Percentiles rank a stretch among this genome's conserved stretches.
Conservation (phyloP, 2,113 vertebrate species). For the Caretta caretta region DNA sequence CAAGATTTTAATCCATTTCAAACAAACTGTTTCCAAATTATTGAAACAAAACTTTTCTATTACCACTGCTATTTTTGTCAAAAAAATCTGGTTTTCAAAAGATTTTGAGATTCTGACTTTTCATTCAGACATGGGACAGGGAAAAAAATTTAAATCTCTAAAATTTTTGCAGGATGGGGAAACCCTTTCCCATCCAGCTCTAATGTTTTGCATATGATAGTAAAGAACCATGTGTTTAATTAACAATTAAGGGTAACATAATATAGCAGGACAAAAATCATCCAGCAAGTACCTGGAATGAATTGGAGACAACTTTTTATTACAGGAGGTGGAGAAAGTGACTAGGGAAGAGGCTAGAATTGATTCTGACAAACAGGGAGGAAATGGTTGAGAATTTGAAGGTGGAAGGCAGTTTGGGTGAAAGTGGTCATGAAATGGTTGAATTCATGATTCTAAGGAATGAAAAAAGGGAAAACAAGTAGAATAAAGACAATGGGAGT, state of each 20-base stretch:
- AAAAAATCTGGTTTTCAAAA: neutral
- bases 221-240: neutral
- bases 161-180: neutral
- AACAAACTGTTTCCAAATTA: neutral
- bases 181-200: neutral
- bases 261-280: no score
- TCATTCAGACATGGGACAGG: no score
- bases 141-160: neutral
- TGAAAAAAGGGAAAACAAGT: neutral
- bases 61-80: neutral
- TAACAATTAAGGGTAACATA: no score
- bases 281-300: no score
- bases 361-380: neutral
- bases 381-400: no score
- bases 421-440: neutral
- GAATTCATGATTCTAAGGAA: neutral
- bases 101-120: neutral
- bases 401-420: no score
- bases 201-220: neutral
- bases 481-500: no score
- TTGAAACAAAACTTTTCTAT: neutral
- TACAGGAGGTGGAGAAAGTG: no score
- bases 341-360: no score
- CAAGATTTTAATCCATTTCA: no score
- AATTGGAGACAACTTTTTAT: no score